Conservation (phyloP, 2,888 invertebrate genomes). For the Dryomyza anilis region DNA sequence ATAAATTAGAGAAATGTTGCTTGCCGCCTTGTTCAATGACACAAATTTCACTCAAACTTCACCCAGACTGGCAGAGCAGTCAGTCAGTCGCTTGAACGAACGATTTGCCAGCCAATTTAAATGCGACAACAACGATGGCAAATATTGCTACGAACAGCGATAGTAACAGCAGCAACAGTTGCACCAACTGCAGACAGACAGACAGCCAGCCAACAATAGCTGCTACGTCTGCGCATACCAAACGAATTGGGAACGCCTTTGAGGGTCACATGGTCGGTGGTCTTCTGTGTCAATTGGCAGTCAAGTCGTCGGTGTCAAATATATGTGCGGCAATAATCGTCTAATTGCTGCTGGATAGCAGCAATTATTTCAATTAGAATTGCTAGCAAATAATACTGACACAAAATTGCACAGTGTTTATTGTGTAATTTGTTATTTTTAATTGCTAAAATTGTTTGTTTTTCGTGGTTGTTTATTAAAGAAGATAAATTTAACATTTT, state of each 20-base stretch:
- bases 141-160: background rate
- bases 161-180: background rate
- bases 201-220: background rate
- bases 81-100: too few relatives aligned
- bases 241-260: slow-evolving; percentile 11
- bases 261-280: slow-evolving; percentile 25
- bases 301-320: too few relatives aligned
- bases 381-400: too few relatives aligned
- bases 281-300: slow-evolving; percentile 18
- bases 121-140: background rate
- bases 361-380: too few relatives aligned
- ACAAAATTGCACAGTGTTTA: too few relatives aligned
- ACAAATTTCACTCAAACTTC: background rate
- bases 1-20: background rate
- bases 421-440: too few relatives aligned
- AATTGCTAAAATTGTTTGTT: too few relatives aligned
- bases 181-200: background rate
- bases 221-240: background rate
- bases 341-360: too few relatives aligned
- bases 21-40: background rate
- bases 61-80: background rate
- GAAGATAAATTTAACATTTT: too few relatives aligned
- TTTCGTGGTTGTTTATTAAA: too few relatives aligned
- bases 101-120: too few relatives aligned
- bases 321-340: too few relatives aligned